Conservation (phyloP, 2,113 vertebrate genomes). For the Origma solitaria region DNA sequence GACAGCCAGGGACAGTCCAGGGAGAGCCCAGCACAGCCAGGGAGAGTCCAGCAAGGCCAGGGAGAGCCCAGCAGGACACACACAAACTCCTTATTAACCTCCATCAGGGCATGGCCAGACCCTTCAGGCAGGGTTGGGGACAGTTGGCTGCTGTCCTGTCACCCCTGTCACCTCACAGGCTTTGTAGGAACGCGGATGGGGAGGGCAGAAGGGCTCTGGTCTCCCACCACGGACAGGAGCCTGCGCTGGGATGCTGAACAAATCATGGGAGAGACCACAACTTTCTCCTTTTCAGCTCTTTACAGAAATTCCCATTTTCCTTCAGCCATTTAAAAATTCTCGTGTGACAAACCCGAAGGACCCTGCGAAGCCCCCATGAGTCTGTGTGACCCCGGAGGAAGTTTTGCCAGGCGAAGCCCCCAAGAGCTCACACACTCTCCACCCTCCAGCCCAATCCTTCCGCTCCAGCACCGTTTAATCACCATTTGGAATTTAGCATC, state of each 20-base stretch:
- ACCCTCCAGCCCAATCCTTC: not conserved
- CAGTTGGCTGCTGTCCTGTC: not conserved
- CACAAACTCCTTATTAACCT: not conserved
- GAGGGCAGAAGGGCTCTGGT: not conserved
- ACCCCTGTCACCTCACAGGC: no score
- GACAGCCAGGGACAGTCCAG: accelerated
- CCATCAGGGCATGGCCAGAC: accelerated
- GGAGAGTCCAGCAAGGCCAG: accelerated
- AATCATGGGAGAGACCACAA: not conserved
- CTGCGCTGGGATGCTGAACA: not conserved
- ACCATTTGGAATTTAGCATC: not conserved
- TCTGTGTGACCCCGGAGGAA: not conserved
- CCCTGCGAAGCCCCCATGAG: accelerated
- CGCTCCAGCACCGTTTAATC: not conserved
- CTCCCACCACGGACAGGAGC: accelerated
- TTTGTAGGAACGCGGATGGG: accelerated
- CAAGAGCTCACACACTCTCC: not conserved
- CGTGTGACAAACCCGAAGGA: accelerated
- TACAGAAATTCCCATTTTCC: accelerated
- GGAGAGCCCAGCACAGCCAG: accelerated
- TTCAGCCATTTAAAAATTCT: accelerated
- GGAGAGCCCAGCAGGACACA: accelerated
- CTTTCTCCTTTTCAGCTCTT: not conserved
- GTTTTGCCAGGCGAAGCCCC: not conserved
- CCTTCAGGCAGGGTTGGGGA: not conserved